Evolutionary conservation across 2,113 vertebrate species (phyloP).

Genomic region (Cynocephalus volans): DNA sequence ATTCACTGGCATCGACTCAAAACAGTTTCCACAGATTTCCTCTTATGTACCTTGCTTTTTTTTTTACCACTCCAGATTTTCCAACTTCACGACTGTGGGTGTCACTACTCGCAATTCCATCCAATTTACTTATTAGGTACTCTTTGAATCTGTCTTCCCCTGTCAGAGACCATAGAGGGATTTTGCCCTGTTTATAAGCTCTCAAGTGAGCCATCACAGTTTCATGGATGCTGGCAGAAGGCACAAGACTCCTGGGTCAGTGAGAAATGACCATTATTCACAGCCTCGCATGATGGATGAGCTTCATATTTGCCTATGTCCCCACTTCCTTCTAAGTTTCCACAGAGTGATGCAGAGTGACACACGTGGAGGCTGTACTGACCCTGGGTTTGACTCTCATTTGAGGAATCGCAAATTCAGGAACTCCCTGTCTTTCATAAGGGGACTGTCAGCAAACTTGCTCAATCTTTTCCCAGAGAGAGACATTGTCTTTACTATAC

Average conservation of each 20-base stretch:
- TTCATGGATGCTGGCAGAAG: not conserved
- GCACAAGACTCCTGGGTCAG: not conserved
- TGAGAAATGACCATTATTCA: not conserved
- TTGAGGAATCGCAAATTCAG: not conserved
- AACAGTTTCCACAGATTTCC: not conserved
- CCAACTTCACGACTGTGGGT: not conserved
- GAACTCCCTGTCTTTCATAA: not conserved
- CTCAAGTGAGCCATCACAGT: not conserved
- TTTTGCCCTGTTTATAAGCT: not conserved
- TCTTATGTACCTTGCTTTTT: not conserved
- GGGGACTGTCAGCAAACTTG: not conserved
- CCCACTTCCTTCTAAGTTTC: not conserved
- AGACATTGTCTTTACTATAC: not conserved
- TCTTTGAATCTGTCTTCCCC: not conserved
- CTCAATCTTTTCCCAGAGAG: not conserved
- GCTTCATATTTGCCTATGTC: accelerated
- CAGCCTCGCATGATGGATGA: not conserved
- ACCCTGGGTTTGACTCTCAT: not conserved
- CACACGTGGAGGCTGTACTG: not conserved
- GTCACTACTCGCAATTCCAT: not conserved
- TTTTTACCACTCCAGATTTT: not conserved
- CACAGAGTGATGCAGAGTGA: not conserved
- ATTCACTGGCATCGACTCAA: not conserved
- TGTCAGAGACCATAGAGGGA: not conserved
- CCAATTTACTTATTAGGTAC: not conserved